These are phyloP conservation scores for Prionace glauca DNA, from an alignment of 2,797 vertebrate species.

Conservation along the genomic window DNA sequence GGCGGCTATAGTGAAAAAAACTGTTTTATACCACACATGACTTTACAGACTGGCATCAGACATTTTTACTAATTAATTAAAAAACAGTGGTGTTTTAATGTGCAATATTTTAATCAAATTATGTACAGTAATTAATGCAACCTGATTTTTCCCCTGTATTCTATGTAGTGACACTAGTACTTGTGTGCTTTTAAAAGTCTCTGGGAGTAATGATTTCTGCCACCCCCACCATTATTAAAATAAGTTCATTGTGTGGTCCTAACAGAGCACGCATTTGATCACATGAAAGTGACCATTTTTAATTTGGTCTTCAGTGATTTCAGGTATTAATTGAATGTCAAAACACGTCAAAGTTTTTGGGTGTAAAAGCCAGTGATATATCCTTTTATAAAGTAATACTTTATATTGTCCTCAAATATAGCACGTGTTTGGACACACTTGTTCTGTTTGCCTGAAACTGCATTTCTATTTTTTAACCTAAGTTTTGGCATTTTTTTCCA, in stretches of 20 bases:
- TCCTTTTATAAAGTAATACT: conserved; percentile 15
- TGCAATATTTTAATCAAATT: neutral
- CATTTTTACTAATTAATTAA: neutral
- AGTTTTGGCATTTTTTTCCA: neutral
- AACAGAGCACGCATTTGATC: neutral
- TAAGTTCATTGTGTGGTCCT: neutral
- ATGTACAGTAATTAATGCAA: neutral
- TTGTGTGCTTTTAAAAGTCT: neutral
- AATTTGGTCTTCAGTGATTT: neutral
- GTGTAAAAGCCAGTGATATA: neutral
- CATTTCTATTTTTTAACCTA: neutral
- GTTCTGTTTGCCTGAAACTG: neutral
- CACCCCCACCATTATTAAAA: neutral
- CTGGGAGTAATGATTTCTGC: neutral
- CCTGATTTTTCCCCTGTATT: neutral
- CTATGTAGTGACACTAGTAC: neutral
- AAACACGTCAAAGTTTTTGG: neutral
- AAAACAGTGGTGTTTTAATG: neutral
- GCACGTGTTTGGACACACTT: neutral
- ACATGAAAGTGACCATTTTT: neutral
- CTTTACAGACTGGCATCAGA: neutral
- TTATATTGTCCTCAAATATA: conserved; percentile 8
- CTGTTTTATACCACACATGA: conserved; percentile 17
- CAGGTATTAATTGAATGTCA: neutral
- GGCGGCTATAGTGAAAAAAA: neutral